phyloP scores from a whole-genome alignment of 2,797 vertebrate species.

The Merluccius polli region DNA sequence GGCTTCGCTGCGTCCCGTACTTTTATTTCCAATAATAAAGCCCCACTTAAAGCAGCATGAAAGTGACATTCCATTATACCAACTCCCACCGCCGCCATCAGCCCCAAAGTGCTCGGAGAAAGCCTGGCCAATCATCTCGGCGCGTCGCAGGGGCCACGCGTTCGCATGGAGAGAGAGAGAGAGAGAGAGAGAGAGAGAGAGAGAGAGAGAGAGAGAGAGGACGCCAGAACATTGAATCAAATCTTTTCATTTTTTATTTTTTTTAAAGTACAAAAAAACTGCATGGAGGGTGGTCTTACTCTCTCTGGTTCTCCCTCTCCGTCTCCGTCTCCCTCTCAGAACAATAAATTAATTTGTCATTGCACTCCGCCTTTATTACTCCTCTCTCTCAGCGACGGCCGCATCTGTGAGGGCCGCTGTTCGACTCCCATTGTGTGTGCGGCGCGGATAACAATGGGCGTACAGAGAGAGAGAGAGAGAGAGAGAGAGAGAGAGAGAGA shows the following conservation, averaged over 20 bases:
- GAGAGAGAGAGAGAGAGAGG: background rate
- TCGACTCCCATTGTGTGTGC: background rate
- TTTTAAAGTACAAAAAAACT: background rate
- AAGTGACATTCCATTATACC: slow-evolving; percentile 59
- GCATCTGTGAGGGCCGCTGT: background rate
- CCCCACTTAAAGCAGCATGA: slow-evolving; percentile 60
- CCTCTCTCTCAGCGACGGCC: background rate
- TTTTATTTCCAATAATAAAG: slow-evolving; percentile 66
- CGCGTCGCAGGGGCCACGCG: slow-evolving; percentile 45
- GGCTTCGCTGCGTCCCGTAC: slow-evolving; percentile 35
- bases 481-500: background rate
- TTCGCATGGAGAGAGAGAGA: slow-evolving; percentile 28
- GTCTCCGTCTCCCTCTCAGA: background rate
- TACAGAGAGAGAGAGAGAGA: background rate
- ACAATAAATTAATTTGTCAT: background rate
- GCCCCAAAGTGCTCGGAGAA: slow-evolving; percentile 49
- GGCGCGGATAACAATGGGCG: background rate
- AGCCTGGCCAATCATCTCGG: slow-evolving; percentile 57
- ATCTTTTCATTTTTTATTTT: too few relatives aligned
- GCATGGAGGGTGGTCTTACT: background rate
- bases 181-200: slow-evolving; percentile 20
- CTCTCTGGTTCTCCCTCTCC: background rate
- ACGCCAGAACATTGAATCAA: slow-evolving; percentile 14
- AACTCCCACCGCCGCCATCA: slow-evolving; percentile 54
- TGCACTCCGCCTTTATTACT: background rate